Evolutionary conservation across 1,140 invertebrate species (phyloP), one percentile per base, ranked within the genome.

Genomic region (Pseudomyrmex gracilis): DNA sequence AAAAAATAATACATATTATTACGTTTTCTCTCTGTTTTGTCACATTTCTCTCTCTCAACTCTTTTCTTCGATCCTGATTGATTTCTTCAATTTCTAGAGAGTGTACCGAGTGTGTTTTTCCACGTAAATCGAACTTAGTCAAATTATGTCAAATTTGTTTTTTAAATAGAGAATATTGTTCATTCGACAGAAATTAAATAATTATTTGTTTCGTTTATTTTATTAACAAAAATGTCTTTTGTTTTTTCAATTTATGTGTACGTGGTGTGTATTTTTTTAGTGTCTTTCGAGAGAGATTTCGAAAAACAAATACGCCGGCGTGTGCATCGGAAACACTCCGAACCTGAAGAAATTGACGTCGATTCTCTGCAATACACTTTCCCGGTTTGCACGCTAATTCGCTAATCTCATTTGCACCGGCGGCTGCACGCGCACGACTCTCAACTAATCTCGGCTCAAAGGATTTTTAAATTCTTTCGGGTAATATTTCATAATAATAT

Each of bases 1-100:
- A 89, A 77, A 85, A 73, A 84, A 86, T 63, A 73, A 84, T 87
- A 84, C 55, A 64, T 20, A 49, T 55, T 61, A 47, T 73, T 70
- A 82, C 20, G 34, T 66, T 55, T 12, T 57, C 80, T 43, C 24
- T 13, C 47, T 13, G 49, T 57, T 49, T 61, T 7, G 22, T 49
- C 43, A 12, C 61, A 47, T 55, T 24, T 61, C 47, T 12, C 34
- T 12, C 34, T 13, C 51, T 78, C 78, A 43, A 45, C 24, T 17
- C 17, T 15, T 15, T 17, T 13, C 1, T 51, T 51, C 15, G 1
- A 58, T 34, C 4, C n/a, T 22, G 9, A 13, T n/a, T 22, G n/a
- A 15, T 43, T 45, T 53, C 63, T 15, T 45, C 34, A 34, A 77
- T 67, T 51, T 49, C 15, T 12, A 8, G 12, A 49, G 43, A 20